A percentile compares a stretch with the other conserved stretches of the same genome.
These are phyloP conservation scores for Hydrolagus affinis DNA, from an alignment of 2,113 vertebrate genomes.

Conservation along the genomic window DNA sequence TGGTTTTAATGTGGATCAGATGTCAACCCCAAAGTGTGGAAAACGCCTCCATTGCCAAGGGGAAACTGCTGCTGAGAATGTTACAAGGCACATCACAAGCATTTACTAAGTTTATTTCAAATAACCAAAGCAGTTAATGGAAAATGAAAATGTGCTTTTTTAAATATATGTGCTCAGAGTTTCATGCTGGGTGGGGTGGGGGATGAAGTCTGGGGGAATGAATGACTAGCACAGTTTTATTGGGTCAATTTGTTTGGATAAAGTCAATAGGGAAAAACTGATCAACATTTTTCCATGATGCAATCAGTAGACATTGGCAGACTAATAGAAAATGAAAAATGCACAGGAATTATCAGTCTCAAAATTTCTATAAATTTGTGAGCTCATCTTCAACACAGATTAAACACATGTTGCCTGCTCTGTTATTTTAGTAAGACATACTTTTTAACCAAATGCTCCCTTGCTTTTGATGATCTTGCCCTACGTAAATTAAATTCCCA, in stretches of 20 bases:
- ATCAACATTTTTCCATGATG: conserved; percentile 2
- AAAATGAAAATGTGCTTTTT: not conserved
- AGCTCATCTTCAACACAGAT: conserved; percentile 1
- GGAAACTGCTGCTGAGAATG: not conserved
- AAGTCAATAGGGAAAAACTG: not conserved
- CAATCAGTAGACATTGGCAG: not conserved
- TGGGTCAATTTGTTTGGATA: conserved; percentile 5
- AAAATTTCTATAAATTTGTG: not conserved
- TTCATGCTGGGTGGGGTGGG: no score
- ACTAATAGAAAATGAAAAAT: not conserved
- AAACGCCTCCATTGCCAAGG: not conserved
- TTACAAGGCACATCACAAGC: not conserved
- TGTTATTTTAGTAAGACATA: not conserved
- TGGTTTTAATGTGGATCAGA: not conserved
- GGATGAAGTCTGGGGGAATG: not conserved
- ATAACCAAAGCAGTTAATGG: not conserved
- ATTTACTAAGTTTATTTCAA: not conserved
- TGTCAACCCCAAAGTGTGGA: not conserved
- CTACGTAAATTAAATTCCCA: not conserved
- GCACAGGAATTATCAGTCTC: not conserved
- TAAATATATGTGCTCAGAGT: not conserved
- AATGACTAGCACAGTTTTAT: not conserved
- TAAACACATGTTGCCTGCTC: not conserved
- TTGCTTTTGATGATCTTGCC: not conserved
- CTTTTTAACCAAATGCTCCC: not conserved